Base-by-base conservation (phyloP, 2,888 invertebrate genomes). In the Mesochorus sp. region DNA sequence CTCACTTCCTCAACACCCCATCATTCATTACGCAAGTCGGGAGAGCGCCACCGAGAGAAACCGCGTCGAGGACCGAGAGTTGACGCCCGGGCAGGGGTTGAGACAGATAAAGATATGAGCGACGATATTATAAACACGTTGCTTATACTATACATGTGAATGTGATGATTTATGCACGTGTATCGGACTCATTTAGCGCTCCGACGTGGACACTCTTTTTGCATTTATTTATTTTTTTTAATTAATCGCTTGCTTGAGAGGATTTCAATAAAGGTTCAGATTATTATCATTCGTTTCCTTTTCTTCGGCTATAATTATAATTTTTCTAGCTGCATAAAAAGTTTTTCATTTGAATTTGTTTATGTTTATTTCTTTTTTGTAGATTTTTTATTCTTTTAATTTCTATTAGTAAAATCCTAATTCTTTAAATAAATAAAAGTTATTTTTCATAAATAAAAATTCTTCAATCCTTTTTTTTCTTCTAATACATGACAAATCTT, bases 11-110 rank as follows among this genome's bases (percentile, higher is more conserved):
- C 64, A 31, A 42, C 67, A 73, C 64, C 62, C 51, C 47, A 83
- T 84, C 51, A 84, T 84, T 84, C 80, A 83, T 83, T 82, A 82
- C 66, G 64, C 57, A 55, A 28, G 44, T 19, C 19, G 76, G 68
- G 79, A 76, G 80, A 81, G 79, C 82, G 81, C 81, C 82, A 84
- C 80, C 82, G 78, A 80, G 80, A 12, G 53, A 57, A 37, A 55
- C 73, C 17, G n/a, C 42, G 39, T 12, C 42, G 44, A 24, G 79
- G 70, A 74, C 81, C 76, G 84, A 84, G 82, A 84, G 83, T 84
- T 82, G 78, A 77, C 75, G 77, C 72, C 19, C 67, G 47, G 19
- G 47, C 39, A n/a, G 37, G 37, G 42, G 34, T 39, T 49, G 34
- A 14, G 59, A 37, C 31, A 49, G 14, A 26, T 42, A 5, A 34